Evolutionary conservation across 1,140 invertebrate species (phyloP).

Genomic region (Sinella curviseta): DNA sequence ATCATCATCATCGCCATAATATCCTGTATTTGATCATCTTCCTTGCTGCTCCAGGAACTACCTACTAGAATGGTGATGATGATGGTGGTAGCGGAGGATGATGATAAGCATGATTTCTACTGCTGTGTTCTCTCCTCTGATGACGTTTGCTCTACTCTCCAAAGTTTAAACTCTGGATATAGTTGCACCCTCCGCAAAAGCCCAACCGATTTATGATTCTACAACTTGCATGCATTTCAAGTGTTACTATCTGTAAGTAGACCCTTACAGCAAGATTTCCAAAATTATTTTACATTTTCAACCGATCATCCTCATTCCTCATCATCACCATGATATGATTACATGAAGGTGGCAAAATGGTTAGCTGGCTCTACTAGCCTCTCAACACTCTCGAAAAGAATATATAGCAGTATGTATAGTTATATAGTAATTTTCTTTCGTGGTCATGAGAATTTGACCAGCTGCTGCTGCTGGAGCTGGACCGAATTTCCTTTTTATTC

Average conservation of each 20-base stretch:
- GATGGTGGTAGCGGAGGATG: no score
- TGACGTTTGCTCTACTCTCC: no score
- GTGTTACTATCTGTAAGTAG: no score
- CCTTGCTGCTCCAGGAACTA: neutral
- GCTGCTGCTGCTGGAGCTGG: neutral
- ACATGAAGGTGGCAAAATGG: neutral
- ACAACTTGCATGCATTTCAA: no score
- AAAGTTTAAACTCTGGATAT: no score
- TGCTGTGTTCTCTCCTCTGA: no score
- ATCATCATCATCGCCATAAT: neutral
- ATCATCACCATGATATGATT: neutral
- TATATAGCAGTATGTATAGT: neutral
- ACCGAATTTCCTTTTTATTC: neutral
- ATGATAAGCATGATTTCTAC: no score
- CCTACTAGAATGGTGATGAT: neutral
- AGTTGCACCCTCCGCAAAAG: no score
- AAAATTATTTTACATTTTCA: neutral
- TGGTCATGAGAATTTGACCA: slow-evolving; percentile 14
- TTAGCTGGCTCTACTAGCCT: neutral
- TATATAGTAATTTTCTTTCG: neutral
- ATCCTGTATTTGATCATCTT: neutral
- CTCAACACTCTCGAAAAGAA: neutral
- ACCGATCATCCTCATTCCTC: no score
- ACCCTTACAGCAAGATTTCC: no score
- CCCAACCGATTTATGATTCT: no score